phyloP scores from a whole-genome alignment of 2,113 vertebrate genomes.

The Eptatretus burgeri region DNA sequence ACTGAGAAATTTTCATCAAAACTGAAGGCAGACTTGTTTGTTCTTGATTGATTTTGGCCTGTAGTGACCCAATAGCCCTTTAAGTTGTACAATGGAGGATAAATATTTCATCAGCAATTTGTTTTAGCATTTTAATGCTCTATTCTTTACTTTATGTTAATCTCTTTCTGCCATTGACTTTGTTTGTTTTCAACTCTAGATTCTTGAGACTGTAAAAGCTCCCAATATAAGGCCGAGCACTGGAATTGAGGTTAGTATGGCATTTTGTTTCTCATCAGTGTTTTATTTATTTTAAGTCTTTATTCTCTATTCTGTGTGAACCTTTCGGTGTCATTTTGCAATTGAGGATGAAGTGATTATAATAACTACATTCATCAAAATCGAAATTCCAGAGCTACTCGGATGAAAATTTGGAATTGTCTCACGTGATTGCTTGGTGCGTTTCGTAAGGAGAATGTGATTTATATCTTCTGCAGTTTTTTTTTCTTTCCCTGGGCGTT shows the following conservation, averaged over 20 bases:
- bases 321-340: no score
- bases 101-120: not conserved
- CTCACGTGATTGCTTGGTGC: no score
- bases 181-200: not conserved
- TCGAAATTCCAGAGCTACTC: no score
- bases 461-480: no score
- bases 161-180: constrained; percentile 1
- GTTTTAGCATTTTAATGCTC: not conserved
- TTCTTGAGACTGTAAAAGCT: constrained; percentile 1
- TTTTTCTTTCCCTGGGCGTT: no score
- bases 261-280: not conserved
- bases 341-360: no score
- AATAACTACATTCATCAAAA: no score
- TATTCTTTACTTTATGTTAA: not conserved
- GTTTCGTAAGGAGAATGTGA: no score
- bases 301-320: no score
- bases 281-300: not conserved
- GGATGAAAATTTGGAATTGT: no score
- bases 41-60: constrained; percentile 1
- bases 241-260: constrained; percentile 1
- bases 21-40: not conserved
- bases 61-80: not conserved
- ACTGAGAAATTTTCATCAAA: not conserved
- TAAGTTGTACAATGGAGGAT: not conserved
- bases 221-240: not conserved